Base-by-base conservation (phyloP, 2,113 vertebrate species). In the Saccopteryx bilineata region DNA sequence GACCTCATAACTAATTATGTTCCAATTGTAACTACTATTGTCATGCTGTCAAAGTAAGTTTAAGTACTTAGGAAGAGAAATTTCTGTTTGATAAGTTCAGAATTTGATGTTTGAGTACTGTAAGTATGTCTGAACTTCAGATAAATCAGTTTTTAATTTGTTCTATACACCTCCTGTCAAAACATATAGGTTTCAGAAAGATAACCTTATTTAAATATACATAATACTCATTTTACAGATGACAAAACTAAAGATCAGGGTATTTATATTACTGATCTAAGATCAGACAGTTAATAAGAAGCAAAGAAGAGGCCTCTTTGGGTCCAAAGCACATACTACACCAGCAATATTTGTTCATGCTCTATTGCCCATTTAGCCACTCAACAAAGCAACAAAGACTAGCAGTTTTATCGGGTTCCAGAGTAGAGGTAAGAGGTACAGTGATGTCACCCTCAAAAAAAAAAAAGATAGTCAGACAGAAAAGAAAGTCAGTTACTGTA, bases 141-240 rank as follows among this genome's bases (percentile, higher is more conserved):
- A 54, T 60, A 93, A 91, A 79, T n/a, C 17, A 60, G 52, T 84
- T 56, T 89, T 80, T 91, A 86, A 89, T 48, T 95, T 91, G 66
- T 86, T 14, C 58, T 46, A 10, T n/a, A 61, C 1, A 68, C 4
- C 7, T 75, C 21, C 24, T 89, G 7, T 88, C 24, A 69, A 95
- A 92, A 69, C n/a, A 86, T 19, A 83, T 7, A 85, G 54, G 26
- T 68, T 96, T 89, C 81, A 87, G 60, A 84, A 65, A 69, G 28
- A 63, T 26, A 12, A 65, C 65, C 60, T 91, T 79, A 65, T 33
- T 80, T 68, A 88, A 90, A 76, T 26, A 79, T 14, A 93, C 14
- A 90, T 15, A 83, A 94, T 69, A 71, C 12, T 90, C 58, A 66
- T 80, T 79, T 88, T 87, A 95, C 21, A 93, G 50, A 87, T 39